Conservation (phyloP, 2,797 vertebrate genomes). For the Trachurus trachurus region DNA sequence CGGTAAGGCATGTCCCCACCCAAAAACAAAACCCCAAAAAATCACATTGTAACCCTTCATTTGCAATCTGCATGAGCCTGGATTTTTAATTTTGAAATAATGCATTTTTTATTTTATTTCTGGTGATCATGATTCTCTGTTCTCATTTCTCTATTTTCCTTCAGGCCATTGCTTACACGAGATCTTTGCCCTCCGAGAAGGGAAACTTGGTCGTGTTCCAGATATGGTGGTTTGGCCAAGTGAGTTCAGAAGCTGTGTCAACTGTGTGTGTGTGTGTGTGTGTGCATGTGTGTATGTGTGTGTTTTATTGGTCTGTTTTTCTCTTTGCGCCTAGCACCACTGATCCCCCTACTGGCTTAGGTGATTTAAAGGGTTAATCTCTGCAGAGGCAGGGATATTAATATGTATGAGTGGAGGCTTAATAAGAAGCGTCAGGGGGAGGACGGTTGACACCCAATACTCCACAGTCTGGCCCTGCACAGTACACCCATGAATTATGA, state of each 20-base stretch:
- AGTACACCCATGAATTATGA: constrained; percentile 76
- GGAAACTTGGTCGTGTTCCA: constrained; percentile 93
- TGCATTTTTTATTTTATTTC: not conserved
- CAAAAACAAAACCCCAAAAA: not conserved
- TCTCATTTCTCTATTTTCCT: constrained; percentile 46
- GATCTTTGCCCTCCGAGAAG: constrained; percentile 97
- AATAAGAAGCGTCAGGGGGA: constrained; percentile 81
- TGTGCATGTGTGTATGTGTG: constrained; percentile 2
- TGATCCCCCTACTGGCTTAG: constrained; percentile 43
- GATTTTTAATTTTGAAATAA: not conserved
- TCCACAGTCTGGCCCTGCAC: constrained; percentile 61
- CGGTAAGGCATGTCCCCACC: constrained; percentile 84
- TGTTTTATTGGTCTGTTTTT: constrained; percentile 25
- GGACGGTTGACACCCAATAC: constrained; percentile 76
- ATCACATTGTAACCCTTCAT: not conserved
- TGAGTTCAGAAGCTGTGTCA: constrained; percentile 83
- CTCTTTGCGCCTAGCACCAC: constrained; percentile 44
- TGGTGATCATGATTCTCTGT: not conserved
- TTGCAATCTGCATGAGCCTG: not conserved
- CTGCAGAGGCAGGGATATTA: constrained; percentile 77
- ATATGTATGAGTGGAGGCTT: constrained; percentile 86
- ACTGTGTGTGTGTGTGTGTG: constrained; percentile 15
- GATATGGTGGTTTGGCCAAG: constrained; percentile 98
- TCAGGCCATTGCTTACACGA: constrained; percentile 98
- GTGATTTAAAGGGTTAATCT: constrained; percentile 85